Percentiles rank a stretch among this genome's conserved stretches.
Evolutionary conservation across 2,888 invertebrate species (phyloP).

Genomic region (Drosophila yooni): DNA sequence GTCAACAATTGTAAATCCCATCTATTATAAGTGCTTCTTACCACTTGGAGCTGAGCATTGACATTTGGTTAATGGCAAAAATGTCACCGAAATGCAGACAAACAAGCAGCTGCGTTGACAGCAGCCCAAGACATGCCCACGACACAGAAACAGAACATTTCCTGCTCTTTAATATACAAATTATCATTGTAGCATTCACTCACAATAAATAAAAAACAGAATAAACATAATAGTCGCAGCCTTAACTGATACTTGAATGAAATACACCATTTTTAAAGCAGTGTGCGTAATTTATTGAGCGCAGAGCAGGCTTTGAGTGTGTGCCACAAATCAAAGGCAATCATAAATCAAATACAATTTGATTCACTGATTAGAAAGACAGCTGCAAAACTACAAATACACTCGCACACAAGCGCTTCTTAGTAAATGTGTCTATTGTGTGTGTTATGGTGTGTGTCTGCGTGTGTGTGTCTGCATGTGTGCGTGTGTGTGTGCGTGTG

Average conservation of each 20-base stretch:
- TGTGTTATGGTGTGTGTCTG: neutral
- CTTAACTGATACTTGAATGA: neutral
- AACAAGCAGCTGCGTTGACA: slow-evolving; percentile 53
- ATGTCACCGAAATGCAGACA: slow-evolving; percentile 77
- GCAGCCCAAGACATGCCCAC: slow-evolving; percentile 31
- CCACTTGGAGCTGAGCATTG: slow-evolving; percentile 75
- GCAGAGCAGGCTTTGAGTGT: slow-evolving; percentile 31
- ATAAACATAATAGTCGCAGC: neutral
- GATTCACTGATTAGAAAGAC: slow-evolving; percentile 70
- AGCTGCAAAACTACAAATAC: slow-evolving; percentile 24
- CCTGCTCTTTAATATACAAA: slow-evolving; percentile 13
- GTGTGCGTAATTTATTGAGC: slow-evolving; percentile 63
- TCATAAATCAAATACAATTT: slow-evolving; percentile 72
- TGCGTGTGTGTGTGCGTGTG: slow-evolving; percentile 13
- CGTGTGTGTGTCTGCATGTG: neutral
- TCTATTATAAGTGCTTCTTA: slow-evolving; percentile 80
- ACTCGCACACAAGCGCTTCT: neutral
- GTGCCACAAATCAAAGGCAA: slow-evolving; percentile 58
- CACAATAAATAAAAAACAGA: neutral
- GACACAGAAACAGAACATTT: slow-evolving; percentile 19
- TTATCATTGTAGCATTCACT: slow-evolving; percentile 37
- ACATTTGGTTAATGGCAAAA: slow-evolving; percentile 80
- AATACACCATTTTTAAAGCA: slow-evolving; percentile 35
- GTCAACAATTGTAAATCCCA: slow-evolving; percentile 76
- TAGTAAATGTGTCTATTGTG: neutral